Percentiles rank a stretch among this genome's conserved stretches.
phyloP scores from a whole-genome alignment of 1,140 invertebrate genomes.

The Tetranychus cinnabarinus region DNA sequence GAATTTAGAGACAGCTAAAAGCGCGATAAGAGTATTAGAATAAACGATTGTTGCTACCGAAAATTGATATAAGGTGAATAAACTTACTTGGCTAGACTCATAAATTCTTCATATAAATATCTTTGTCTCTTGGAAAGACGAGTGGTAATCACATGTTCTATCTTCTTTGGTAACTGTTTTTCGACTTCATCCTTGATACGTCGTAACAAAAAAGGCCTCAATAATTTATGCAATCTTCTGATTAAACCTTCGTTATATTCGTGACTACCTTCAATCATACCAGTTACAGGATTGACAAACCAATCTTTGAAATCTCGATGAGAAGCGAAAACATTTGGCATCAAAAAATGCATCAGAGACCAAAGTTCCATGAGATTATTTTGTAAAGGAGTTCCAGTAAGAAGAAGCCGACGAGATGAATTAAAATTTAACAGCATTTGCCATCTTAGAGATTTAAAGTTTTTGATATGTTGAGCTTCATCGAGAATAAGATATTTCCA shows the following conservation, averaged over 20 bases:
- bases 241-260: slow-evolving; percentile 88
- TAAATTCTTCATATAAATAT: slow-evolving; percentile 97
- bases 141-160: slow-evolving; percentile 91
- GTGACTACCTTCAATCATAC: slow-evolving; percentile 89
- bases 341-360: slow-evolving; percentile 99
- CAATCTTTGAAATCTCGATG: slow-evolving; percentile 86
- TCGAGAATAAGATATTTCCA: slow-evolving; percentile 99
- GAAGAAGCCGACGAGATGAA: slow-evolving; percentile 68
- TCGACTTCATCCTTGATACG: slow-evolving; percentile 93
- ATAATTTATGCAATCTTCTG: slow-evolving; percentile 82
- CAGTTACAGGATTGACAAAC: slow-evolving; percentile 94
- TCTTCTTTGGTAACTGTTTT: slow-evolving; percentile 97
- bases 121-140: slow-evolving; percentile 85
- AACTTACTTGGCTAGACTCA: slow-evolving; percentile 81
- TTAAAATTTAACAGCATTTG: slow-evolving; percentile 90
- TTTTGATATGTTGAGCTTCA: slow-evolving; percentile 99
- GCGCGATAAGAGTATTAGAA: no score
- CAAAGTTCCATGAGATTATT: slow-evolving; percentile 98
- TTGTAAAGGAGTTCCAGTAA: slow-evolving; percentile 95
- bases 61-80: not conserved
- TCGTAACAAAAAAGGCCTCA: slow-evolving; percentile 85
- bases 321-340: slow-evolving; percentile 97
- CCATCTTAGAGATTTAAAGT: slow-evolving; percentile 98
- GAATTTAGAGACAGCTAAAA: no score
- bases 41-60: no score